phyloP scores from a whole-genome alignment of 2,113 vertebrate genomes.

The Heterochromis multidens region DNA sequence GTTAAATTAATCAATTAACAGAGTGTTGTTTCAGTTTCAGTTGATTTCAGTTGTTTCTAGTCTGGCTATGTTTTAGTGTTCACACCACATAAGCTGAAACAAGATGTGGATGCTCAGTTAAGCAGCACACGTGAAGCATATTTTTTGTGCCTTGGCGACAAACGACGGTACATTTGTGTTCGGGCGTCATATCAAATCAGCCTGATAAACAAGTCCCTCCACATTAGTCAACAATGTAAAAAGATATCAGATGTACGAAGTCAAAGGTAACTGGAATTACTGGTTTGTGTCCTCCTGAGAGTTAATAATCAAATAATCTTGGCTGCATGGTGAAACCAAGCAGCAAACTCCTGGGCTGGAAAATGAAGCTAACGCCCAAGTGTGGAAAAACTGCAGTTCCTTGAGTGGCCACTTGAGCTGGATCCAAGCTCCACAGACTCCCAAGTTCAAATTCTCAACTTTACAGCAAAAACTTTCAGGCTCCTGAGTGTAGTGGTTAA shows the following conservation, averaged over 20 bases:
- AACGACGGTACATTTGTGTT: background rate
- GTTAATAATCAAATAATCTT: background rate
- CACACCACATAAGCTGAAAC: background rate
- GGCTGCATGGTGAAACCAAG: background rate
- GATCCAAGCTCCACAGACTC: background rate
- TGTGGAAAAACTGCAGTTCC: background rate
- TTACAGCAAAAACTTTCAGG: background rate
- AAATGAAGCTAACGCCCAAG: background rate
- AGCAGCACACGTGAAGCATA: background rate
- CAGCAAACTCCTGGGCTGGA: background rate
- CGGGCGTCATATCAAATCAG: background rate
- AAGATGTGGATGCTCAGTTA: background rate
- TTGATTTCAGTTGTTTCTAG: too few relatives aligned
- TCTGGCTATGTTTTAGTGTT: background rate
- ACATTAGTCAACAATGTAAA: background rate
- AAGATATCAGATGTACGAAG: background rate
- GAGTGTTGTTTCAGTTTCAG: too few relatives aligned
- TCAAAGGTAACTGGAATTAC: conserved; percentile 9
- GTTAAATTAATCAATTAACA: background rate
- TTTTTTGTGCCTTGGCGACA: background rate
- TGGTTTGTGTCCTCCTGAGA: background rate
- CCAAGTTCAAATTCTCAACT: background rate
- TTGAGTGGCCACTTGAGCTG: background rate
- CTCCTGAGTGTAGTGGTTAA: background rate
- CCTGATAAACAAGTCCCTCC: background rate